Conservation (phyloP, 2,113 vertebrate species). For the Sardina pilchardus region DNA sequence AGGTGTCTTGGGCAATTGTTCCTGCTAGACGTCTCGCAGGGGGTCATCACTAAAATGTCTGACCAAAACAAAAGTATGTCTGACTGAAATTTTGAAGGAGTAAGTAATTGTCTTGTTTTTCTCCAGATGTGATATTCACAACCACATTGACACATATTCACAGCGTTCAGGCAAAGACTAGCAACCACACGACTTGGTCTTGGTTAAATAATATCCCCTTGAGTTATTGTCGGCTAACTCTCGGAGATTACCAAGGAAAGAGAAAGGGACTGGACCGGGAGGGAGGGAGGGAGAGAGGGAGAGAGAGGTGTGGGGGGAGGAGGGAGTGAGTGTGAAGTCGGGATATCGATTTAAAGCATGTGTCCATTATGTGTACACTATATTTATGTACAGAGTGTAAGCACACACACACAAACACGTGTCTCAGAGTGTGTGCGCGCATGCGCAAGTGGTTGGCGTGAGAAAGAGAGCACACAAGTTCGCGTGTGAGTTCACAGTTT, state of each 20-base stretch:
- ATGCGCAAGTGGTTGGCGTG: constrained; percentile 25
- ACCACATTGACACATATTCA: constrained; percentile 38
- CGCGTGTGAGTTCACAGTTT: constrained; percentile 43
- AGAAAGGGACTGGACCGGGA: not conserved
- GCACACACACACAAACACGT: constrained; percentile 5
- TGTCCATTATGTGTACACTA: constrained; percentile 39
- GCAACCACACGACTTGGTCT: constrained; percentile 29
- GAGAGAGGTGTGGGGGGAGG: not conserved
- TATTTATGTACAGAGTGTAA: constrained; percentile 49
- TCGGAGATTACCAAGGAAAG: constrained; percentile 14
- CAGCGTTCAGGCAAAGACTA: constrained; percentile 39
- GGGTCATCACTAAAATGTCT: constrained; percentile 31
- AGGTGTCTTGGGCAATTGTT: not conserved
- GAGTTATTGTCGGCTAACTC: constrained; percentile 12
- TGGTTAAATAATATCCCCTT: constrained; percentile 5
- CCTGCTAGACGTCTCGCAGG: not conserved
- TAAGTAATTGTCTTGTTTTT: not conserved
- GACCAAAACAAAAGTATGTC: constrained; percentile 21
- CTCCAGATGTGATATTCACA: constrained; percentile 23
- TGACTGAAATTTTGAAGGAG: constrained; percentile 23
- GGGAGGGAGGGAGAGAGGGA: constrained; percentile 22
- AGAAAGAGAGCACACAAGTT: constrained; percentile 48
- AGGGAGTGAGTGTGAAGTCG: not conserved
- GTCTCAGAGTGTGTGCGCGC: constrained; percentile 32
- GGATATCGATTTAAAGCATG: constrained; percentile 32